phyloP scores from a whole-genome alignment of 2,888 invertebrate species.

The Trilocha varians region DNA sequence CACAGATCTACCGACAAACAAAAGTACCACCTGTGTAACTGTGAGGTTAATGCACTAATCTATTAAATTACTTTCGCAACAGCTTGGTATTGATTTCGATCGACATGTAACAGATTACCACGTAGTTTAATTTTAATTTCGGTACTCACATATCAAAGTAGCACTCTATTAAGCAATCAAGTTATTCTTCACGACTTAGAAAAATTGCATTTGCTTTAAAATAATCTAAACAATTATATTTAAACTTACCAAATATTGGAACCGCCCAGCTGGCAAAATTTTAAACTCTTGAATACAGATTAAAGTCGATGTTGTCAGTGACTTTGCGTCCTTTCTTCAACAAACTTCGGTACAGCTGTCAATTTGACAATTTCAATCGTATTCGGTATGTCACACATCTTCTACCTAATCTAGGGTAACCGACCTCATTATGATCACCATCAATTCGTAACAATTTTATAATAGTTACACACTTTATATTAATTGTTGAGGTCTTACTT shows the following conservation, averaged over 20 bases:
- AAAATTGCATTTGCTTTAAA: neutral
- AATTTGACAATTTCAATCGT: too few species aligned
- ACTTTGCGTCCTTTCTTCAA: too few species aligned
- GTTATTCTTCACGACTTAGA: neutral
- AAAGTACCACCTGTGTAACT: constrained; percentile 11
- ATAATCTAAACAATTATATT: neutral
- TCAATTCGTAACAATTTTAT: too few species aligned
- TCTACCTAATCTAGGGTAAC: too few species aligned
- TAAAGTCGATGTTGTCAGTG: too few species aligned
- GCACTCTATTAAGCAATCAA: neutral
- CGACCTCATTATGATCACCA: too few species aligned
- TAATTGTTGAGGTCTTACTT: too few species aligned
- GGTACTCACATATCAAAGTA: constrained; percentile 19
- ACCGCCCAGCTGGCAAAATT: constrained; percentile 65
- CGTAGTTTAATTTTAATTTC: neutral
- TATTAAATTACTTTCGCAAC: constrained; percentile 34
- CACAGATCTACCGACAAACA: constrained; percentile 10
- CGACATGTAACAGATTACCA: constrained; percentile 18
- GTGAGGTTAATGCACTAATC: constrained; percentile 28
- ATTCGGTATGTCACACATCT: too few species aligned
- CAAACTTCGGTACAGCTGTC: neutral
- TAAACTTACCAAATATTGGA: constrained; percentile 38
- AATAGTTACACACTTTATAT: too few species aligned
- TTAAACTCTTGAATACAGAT: constrained; percentile 19
- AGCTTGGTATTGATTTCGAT: constrained; percentile 37